phyloP scores from a whole-genome alignment of 2,797 vertebrate genomes.

The Danio tinwini region DNA sequence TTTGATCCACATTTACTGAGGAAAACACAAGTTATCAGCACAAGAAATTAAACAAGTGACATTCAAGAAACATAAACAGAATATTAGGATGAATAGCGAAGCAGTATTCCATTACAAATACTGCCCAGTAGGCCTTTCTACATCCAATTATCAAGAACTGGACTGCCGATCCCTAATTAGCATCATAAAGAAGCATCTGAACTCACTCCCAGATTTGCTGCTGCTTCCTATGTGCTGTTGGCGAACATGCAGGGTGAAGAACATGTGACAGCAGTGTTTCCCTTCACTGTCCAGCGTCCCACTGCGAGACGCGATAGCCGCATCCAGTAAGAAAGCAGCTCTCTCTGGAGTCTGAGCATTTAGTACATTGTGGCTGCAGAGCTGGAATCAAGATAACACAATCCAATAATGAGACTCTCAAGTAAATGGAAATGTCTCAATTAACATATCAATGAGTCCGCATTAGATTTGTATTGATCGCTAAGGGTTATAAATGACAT shows the following conservation, averaged over 20 bases:
- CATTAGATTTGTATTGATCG: slow-evolving; percentile 46
- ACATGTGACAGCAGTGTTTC: slow-evolving; percentile 92
- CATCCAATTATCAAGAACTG: too few relatives aligned
- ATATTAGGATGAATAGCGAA: background rate
- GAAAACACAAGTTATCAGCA: slow-evolving; percentile 40
- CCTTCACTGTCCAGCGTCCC: slow-evolving; percentile 76
- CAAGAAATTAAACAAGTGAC: slow-evolving; percentile 1
- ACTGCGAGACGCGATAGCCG: slow-evolving; percentile 87
- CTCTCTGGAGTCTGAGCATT: slow-evolving; percentile 92
- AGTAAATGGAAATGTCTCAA: slow-evolving; percentile 44
- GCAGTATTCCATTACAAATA: background rate
- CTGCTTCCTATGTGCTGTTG: slow-evolving; percentile 94
- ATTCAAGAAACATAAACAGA: background rate
- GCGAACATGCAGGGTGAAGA: slow-evolving; percentile 95
- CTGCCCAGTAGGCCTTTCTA: too few relatives aligned
- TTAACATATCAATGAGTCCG: slow-evolving; percentile 48
- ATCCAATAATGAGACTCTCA: slow-evolving; percentile 41
- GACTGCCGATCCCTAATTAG: background rate
- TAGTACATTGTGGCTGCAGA: slow-evolving; percentile 93
- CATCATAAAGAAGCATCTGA: background rate
- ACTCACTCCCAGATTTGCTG: slow-evolving; percentile 85
- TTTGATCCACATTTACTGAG: slow-evolving; percentile 88
- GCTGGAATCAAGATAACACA: slow-evolving; percentile 71
- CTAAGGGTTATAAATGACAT: slow-evolving; percentile 9
- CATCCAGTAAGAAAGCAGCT: slow-evolving; percentile 92